phyloP scores from a whole-genome alignment of 2,797 vertebrate species.

The Chloroceryle amazona region DNA sequence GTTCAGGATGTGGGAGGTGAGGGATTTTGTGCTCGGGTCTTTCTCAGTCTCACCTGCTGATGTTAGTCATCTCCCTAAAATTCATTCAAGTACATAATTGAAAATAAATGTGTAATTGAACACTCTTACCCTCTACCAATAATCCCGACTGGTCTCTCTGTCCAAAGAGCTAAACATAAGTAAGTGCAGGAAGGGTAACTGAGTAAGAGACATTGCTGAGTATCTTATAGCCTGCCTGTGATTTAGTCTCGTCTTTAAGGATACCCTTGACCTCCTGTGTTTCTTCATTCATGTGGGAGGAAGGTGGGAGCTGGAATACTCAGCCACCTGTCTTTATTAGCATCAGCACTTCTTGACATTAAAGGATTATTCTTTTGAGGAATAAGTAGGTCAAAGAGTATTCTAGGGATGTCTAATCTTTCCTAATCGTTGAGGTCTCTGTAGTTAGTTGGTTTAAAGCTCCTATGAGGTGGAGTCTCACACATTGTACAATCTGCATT shows the following conservation, averaged over 20 bases:
- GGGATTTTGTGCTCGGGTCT: background rate
- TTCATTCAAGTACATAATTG: background rate
- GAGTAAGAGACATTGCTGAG: background rate
- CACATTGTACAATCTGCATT: background rate
- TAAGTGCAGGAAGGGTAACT: background rate
- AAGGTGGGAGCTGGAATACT: background rate
- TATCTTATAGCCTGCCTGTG: background rate
- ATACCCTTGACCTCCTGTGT: conserved; percentile 3
- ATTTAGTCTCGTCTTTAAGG: background rate
- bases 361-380: conserved; percentile 2
- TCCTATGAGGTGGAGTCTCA: background rate
- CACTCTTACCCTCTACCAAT: background rate
- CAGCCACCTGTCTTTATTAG: background rate
- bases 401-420: conserved; percentile 10
- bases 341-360: background rate
- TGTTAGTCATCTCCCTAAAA: background rate
- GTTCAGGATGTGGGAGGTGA: background rate
- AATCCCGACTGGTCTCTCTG: accelerated
- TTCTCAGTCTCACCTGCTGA: background rate
- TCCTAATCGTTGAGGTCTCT: background rate
- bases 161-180: background rate
- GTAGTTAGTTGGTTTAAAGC: background rate
- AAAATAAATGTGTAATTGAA: background rate
- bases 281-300: background rate
- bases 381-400: conserved; percentile 15